Conservation (phyloP, 2,113 vertebrate genomes). For the human region GRCh38 chr17:6298001-6298500, state of each 20-base stretch:
- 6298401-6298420: not conserved
- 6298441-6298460: not conserved
- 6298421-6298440: not conserved
- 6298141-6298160: slow-evolving; percentile 58
- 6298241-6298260: not conserved
- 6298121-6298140: not conserved
- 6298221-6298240: not conserved
- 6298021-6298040: not conserved
- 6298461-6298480: rapidly evolving
- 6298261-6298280: not conserved
- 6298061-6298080: not conserved
- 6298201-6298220: not conserved
- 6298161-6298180: not conserved
- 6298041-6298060: not conserved
- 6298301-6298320: slow-evolving; percentile 19
- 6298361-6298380: not conserved
- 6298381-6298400: not conserved
- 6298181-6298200: slow-evolving; percentile 53
- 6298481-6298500: not conserved
- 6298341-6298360: not conserved
- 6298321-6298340: not conserved
- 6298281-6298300: not conserved
- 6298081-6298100: not conserved
- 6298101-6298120: not conserved
- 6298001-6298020: not conserved